Conservation (phyloP, 1,140 invertebrate species). For the Globodera ellingtonae region DNA sequence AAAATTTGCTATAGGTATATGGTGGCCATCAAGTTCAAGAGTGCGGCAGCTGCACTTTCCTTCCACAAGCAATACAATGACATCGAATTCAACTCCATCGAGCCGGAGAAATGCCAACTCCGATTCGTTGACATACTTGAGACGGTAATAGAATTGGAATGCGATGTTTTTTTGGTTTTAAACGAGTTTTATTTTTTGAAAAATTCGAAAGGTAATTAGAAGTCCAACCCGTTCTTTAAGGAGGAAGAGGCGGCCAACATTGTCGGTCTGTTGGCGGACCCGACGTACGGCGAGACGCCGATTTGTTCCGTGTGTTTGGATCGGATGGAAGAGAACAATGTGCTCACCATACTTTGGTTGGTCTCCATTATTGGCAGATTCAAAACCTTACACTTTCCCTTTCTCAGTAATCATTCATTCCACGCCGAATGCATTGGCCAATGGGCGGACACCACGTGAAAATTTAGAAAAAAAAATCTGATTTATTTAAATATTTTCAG, state of each 20-base stretch:
- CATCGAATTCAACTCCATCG: constrained; percentile 85
- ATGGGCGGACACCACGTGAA: constrained; percentile 85
- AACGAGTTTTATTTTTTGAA: too few species aligned
- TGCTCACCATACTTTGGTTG: constrained; percentile 85
- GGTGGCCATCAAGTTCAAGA: not conserved
- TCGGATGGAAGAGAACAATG: constrained; percentile 78
- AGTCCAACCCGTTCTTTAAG: not conserved
- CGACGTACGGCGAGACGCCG: constrained; percentile 86
- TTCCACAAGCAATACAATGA: constrained; percentile 93
- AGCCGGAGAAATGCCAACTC: constrained; percentile 86
- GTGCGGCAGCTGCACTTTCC: constrained; percentile 74
- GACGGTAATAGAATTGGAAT: not conserved
- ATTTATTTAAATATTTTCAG: constrained; percentile 54
- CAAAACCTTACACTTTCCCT: not conserved
- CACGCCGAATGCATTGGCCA: constrained; percentile 90
- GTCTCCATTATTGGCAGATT: not conserved
- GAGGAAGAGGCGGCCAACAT: constrained; percentile 20
- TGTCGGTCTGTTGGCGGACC: constrained; percentile 61
- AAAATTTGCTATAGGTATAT: constrained; percentile 69
- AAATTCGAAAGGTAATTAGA: too few species aligned
- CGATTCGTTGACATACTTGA: constrained; percentile 79
- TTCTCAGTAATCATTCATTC: constrained; percentile 86
- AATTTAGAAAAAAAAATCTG: not conserved
- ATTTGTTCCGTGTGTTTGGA: constrained; percentile 95
- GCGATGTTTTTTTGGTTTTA: too few species aligned